Conservation (phyloP, 1,140 invertebrate species). For the Armadillidium nasatum region DNA sequence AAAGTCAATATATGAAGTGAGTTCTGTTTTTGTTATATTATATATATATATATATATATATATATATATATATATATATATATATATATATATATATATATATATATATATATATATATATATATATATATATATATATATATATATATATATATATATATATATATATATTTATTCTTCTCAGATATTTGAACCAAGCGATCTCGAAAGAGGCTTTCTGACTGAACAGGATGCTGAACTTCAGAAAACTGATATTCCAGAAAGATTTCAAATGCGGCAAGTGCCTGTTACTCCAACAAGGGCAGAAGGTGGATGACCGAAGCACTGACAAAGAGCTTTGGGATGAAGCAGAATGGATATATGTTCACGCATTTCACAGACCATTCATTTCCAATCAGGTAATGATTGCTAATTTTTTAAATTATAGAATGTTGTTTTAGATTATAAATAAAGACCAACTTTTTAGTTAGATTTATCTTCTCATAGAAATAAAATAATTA, state of each 20-base stretch:
- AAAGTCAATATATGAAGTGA: slow-evolving; percentile 66
- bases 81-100: slow-evolving; percentile 22
- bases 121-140: slow-evolving; percentile 3
- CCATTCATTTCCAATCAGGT: slow-evolving; percentile 74
- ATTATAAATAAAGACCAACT: no score
- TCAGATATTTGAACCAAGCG: slow-evolving; percentile 94
- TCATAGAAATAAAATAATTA: no score
- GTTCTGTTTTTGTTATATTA: slow-evolving; percentile 49
- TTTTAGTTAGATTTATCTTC: no score
- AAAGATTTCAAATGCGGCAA: slow-evolving; percentile 84
- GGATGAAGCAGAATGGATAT: slow-evolving; percentile 96
- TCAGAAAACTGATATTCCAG: slow-evolving; percentile 80
- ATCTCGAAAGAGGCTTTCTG: slow-evolving; percentile 84
- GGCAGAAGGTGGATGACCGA: slow-evolving; percentile 62
- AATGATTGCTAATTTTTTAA: slow-evolving; percentile 22
- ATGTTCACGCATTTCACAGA: slow-evolving; percentile 84
- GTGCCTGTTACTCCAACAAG: slow-evolving; percentile 75
- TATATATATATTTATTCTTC: slow-evolving; percentile 51
- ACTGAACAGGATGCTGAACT: slow-evolving; percentile 55
- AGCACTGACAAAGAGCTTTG: slow-evolving; percentile 64
- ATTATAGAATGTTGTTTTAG: background rate
- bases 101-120: background rate
- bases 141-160: background rate
- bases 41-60: slow-evolving; percentile 16
- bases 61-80: background rate